Conservation (phyloP, 2,113 vertebrate species). For the Lethenteron camtschaticum region DNA sequence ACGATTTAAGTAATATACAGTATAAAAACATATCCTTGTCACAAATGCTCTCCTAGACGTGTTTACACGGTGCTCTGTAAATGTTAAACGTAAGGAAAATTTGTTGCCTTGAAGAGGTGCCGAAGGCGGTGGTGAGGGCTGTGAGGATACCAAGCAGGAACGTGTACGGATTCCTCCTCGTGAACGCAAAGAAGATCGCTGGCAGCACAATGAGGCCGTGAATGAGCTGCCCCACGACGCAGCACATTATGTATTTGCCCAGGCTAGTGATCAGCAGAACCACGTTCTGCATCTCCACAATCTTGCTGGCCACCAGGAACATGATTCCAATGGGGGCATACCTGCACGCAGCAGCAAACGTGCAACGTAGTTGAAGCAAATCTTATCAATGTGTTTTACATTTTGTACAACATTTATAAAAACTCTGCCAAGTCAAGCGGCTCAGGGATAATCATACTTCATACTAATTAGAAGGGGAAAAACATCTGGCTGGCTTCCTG, state of each 20-base stretch:
- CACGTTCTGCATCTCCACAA: conserved; percentile 50
- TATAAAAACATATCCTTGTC: too few species aligned
- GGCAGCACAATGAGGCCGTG: conserved; percentile 49
- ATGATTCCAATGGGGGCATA: conserved; percentile 64
- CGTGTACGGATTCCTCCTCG: conserved; percentile 51
- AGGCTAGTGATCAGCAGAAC: conserved; percentile 33
- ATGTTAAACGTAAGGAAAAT: too few species aligned
- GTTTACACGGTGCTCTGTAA: too few species aligned
- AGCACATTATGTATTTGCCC: conserved; percentile 61
- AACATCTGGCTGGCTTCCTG: too few species aligned
- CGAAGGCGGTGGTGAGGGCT: conserved; percentile 49
- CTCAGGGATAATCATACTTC: too few species aligned
- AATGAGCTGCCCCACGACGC: conserved; percentile 44
- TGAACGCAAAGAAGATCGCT: conserved; percentile 42
- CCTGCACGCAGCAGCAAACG: conserved; percentile 20
- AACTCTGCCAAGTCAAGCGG: too few species aligned
- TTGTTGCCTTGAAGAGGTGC: conserved; percentile 55
- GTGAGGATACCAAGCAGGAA: conserved; percentile 56
- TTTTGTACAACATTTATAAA: too few species aligned
- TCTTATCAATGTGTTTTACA: too few species aligned
- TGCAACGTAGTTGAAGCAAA: too few species aligned
- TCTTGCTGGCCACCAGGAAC: conserved; percentile 65
- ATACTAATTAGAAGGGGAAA: too few species aligned
- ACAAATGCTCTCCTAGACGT: too few species aligned
- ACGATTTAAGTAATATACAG: too few species aligned